Evolutionary conservation across 2,113 vertebrate species (phyloP).

Genomic region (Nematolebias whitei): DNA sequence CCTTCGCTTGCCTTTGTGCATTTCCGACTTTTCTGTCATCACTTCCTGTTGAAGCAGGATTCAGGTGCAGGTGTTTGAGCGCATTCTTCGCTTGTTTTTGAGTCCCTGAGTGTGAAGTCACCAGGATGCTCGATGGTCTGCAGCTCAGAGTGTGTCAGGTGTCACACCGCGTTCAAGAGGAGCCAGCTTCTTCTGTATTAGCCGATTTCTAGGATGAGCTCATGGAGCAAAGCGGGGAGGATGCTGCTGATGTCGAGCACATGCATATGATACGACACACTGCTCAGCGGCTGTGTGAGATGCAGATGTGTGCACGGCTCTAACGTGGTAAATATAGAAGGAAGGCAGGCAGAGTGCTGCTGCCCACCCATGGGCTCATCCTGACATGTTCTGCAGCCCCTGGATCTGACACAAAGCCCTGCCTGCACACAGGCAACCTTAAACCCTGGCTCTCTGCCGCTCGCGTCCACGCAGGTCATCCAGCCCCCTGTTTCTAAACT

Average conservation of each 20-base stretch:
- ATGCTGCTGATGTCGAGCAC: slow-evolving; percentile 25
- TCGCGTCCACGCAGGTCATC: slow-evolving; percentile 61
- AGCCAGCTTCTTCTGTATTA: slow-evolving; percentile 17
- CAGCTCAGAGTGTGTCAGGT: slow-evolving; percentile 8
- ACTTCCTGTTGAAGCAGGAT: slow-evolving; percentile 55
- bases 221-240: slow-evolving; percentile 3
- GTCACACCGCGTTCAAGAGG: slow-evolving; percentile 7
- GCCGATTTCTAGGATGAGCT: slow-evolving; percentile 25
- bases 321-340: slow-evolving; percentile 14
- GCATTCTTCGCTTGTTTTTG: slow-evolving; percentile 37
- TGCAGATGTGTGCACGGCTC: slow-evolving; percentile 30
- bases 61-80: slow-evolving; percentile 48
- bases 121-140: slow-evolving; percentile 4
- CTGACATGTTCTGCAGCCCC: slow-evolving; percentile 62
- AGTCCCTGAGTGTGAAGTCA: neutral
- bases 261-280: slow-evolving; percentile 57
- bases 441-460: slow-evolving; percentile 26
- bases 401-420: slow-evolving; percentile 57
- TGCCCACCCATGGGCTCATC: slow-evolving; percentile 55
- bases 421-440: slow-evolving; percentile 25
- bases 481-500: slow-evolving; percentile 38
- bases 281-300: slow-evolving; percentile 26
- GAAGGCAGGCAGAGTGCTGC: slow-evolving; percentile 56
- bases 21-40: slow-evolving; percentile 54
- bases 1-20: slow-evolving; percentile 2